Base-by-base conservation (phyloP, 2,113 vertebrate genomes). In the Solea solea region DNA sequence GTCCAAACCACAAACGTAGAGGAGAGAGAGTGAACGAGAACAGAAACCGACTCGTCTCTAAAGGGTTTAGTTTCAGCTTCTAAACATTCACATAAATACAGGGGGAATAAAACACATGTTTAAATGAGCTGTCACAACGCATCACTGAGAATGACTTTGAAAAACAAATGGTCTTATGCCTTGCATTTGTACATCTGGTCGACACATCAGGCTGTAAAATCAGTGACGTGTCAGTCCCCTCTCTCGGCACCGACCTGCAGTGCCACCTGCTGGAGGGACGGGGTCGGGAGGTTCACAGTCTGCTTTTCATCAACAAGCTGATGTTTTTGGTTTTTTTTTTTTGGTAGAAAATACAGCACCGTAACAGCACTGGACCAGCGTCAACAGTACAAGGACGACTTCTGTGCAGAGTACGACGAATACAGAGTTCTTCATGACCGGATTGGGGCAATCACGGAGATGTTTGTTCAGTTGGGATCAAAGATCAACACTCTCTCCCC, bases 391-490 rank as follows among this genome's bases (percentile, higher is more conserved):
- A 87, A 94, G 64, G 91, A 94, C 9, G 96, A 95, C 40, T 96
- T 96, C 79, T 92, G 93, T 39, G 87, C 91, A 0, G 96, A 95
- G 76, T 95, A 95, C 8, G 83, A 90, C 0, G 94, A 95, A 83
- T 95, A 96, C 72, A 84, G 88, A 14, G 80, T 85, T 21, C 93
- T 95, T 45, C 94, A 95, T 8, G 61, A 95, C 64, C 89, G 89
- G n/a, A 90, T 95, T 7, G 90, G 92, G 14, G 90, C 90, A 3
- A 88, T 93, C 74, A 96, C 94, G 27, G 85, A 89, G 65, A 94
- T 89, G 64, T 96, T 95, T 86, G 76, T 93, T 70, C 94, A 95
- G 34, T 89, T 96, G 87, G 95, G 94, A 77, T 94, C 94, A 57
- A 95, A 94, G 88, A 95, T 95, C 86, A 95, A 95, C 86, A 91